Evolutionary conservation across 2,888 invertebrate genomes (phyloP), one percentile per base, ranked within the genome.

Genomic region (Diaprepes abbreviatus): DNA sequence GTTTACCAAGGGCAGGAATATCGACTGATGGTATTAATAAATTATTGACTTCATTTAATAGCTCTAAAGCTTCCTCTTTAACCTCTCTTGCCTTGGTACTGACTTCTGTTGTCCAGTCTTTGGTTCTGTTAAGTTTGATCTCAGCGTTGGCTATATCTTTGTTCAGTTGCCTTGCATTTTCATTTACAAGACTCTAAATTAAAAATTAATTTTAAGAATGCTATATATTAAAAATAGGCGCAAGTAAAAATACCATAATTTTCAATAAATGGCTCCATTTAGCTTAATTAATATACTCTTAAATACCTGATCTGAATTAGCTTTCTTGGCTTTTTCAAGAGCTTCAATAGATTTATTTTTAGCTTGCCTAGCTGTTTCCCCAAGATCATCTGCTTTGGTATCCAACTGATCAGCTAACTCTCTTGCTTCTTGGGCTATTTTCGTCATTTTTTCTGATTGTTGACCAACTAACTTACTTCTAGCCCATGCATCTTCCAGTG

Each of bases 391-490:
- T 0, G 96, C 94, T 78, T 94, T 92, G n/a, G 89, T 86, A 77
- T 91, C 91, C 74, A 92, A 89, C 84, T 90, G 88, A 75, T 95
- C 94, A 0, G 96, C 95, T 4, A 93, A 83, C 10, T 90, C 87
- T 31, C 97, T 89, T 0, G 98, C 96, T 81, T 96, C 93, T 73
- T 94, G 91, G 0, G 98, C 96, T 62, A 97, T 91, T 12, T 91
- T 89, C 0, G 97, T 95, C 93, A 99, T 96, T 78, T 94, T 92
- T 10, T 92, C 90, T 0, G 95, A 95, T 80, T 97, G 96, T 75
- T 95, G 95, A 12, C 98, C 98, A 77, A 94, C 93, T 81, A 93
- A 91, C 31, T 90, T 89, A 0, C 95, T 93, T 52, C 93, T 89
- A 75, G 92, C 90, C 75, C 90, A 89, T 0, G 97, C 98, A 74